These are phyloP conservation scores for Pararge aegeria DNA, from an alignment of 1,140 invertebrate species.

Conservation along the genomic window DNA sequence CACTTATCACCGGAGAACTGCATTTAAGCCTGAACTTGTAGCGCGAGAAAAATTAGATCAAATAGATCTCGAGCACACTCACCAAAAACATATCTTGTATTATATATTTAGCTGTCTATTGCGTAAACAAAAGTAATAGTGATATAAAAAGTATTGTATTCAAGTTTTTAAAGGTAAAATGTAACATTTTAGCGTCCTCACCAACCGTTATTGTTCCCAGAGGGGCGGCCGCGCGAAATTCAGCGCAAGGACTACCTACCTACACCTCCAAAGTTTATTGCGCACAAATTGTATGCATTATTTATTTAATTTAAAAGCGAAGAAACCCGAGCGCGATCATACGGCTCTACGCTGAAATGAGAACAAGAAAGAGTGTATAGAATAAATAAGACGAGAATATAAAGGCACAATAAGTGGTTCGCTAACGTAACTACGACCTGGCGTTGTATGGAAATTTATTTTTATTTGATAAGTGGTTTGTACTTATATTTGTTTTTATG, in stretches of 20 bases:
- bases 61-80: no score
- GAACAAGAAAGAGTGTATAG: constrained; percentile 57
- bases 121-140: no score
- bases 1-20: no score
- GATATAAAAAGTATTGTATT: background rate
- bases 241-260: constrained; percentile 61
- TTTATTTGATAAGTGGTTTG: no score
- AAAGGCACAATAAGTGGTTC: constrained; percentile 23
- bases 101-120: no score
- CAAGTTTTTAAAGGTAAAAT: background rate
- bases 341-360: constrained; percentile 57
- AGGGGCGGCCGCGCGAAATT: constrained; percentile 58
- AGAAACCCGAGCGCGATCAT: constrained; percentile 69
- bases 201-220: constrained; percentile 66
- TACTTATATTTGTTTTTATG: no score
- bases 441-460: no score
- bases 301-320: constrained; percentile 79
- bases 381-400: constrained; percentile 38
- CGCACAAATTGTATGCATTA: constrained; percentile 77
- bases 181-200: constrained; percentile 42
- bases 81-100: no score
- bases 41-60: no score
- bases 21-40: no score
- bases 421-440: no score
- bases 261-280: constrained; percentile 70